Evolutionary conservation across 2,888 invertebrate genomes (phyloP).

Genomic region (Ectobius pallidus): DNA sequence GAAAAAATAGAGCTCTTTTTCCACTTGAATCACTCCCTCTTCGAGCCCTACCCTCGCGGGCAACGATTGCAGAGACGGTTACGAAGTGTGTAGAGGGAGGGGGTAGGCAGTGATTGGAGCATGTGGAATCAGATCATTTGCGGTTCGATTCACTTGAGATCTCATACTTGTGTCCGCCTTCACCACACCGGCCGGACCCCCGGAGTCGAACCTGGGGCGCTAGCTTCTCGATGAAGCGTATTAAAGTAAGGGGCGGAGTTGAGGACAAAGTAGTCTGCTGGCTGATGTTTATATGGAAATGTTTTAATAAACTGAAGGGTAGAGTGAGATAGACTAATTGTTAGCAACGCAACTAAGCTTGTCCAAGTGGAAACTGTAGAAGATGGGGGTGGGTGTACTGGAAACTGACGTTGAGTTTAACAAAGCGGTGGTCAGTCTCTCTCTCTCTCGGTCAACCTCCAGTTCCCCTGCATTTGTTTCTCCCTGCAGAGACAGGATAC

Average conservation of each 20-base stretch:
- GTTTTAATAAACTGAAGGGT: slow-evolving; percentile 14
- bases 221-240: slow-evolving; percentile 25
- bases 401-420: too few relatives aligned
- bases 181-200: too few relatives aligned
- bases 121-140: slow-evolving; percentile 45
- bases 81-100: slow-evolving; percentile 10
- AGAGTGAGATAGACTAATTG: background rate
- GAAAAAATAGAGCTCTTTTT: slow-evolving; percentile 28
- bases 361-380: background rate
- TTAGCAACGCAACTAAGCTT: background rate
- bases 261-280: slow-evolving; percentile 18
- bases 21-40: slow-evolving; percentile 25
- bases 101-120: slow-evolving; percentile 47
- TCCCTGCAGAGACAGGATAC: too few relatives aligned
- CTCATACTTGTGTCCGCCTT: slow-evolving; percentile 10
- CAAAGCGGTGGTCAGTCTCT: too few relatives aligned
- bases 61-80: slow-evolving; percentile 7
- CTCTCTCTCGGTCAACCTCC: too few relatives aligned
- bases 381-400: background rate
- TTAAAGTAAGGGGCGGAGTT: background rate
- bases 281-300: background rate
- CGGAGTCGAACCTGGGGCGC: slow-evolving; percentile 33
- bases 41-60: slow-evolving; percentile 20
- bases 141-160: slow-evolving; percentile 42
- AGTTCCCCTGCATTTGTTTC: too few relatives aligned